phyloP scores from a whole-genome alignment of 2,888 invertebrate genomes.

The Chironomus riparius region DNA sequence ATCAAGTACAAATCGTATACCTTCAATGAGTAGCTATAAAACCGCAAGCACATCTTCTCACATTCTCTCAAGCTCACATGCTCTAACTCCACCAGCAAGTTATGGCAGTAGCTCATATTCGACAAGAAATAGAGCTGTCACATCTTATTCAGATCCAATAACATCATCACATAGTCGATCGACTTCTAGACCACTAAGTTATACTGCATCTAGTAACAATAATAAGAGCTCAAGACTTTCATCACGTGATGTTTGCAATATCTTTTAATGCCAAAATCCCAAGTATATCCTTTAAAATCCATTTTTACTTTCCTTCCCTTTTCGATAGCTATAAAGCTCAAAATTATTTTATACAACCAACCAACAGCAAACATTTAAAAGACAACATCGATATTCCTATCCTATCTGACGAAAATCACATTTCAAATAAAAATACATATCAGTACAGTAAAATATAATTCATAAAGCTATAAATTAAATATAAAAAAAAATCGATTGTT shows the following conservation, averaged over 20 bases:
- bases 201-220: neutral
- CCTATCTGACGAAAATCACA: neutral
- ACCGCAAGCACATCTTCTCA: neutral
- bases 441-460: neutral
- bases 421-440: constrained; percentile 6
- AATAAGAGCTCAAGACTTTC: constrained; percentile 6
- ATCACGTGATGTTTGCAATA: constrained; percentile 10
- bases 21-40: neutral
- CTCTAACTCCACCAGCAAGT: neutral
- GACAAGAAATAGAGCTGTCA: neutral
- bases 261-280: neutral
- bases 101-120: neutral
- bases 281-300: neutral
- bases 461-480: neutral
- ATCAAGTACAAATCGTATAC: neutral
- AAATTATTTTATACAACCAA: too few species aligned
- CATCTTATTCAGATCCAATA: neutral
- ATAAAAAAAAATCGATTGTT: neutral
- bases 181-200: neutral
- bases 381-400: neutral
- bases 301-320: neutral
- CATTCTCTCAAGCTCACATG: constrained; percentile 6
- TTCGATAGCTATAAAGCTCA: neutral
- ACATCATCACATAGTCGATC: neutral
- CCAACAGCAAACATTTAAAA: neutral